These are phyloP conservation scores for Brachymystax lenok DNA, from an alignment of 2,797 vertebrate genomes.

Conservation along the genomic window DNA sequence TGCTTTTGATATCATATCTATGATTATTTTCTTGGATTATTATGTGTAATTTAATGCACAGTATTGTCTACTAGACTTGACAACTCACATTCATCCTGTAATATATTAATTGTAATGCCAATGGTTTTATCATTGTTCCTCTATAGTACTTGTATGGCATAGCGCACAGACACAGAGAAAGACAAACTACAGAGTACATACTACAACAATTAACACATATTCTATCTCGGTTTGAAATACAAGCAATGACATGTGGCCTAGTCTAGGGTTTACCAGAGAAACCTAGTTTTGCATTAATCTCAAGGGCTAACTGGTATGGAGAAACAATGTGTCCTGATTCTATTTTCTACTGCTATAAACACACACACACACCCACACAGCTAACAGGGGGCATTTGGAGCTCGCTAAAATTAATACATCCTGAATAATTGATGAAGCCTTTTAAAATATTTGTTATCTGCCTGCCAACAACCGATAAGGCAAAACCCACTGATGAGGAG, in stretches of 20 bases:
- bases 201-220: constrained; percentile 70
- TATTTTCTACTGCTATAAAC: constrained; percentile 49
- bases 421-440: constrained; percentile 75
- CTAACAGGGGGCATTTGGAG: constrained; percentile 66
- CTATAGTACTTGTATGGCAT: background rate
- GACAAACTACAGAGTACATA: constrained; percentile 71
- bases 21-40: background rate
- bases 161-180: constrained; percentile 38
- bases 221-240: constrained; percentile 43
- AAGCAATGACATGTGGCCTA: constrained; percentile 53
- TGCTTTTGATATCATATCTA: background rate
- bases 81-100: background rate
- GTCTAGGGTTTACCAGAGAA: constrained; percentile 70
- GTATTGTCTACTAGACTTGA: background rate
- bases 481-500: constrained; percentile 74
- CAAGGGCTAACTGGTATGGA: constrained; percentile 75
- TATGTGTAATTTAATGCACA: background rate
- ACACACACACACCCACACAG: constrained; percentile 8
- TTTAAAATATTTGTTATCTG: constrained; percentile 65
- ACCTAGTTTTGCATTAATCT: constrained; percentile 76
- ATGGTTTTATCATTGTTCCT: background rate
- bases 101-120: background rate
- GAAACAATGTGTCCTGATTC: constrained; percentile 52
- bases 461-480: constrained; percentile 58
- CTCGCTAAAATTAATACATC: constrained; percentile 65